Evolutionary conservation across 1,140 invertebrate species (phyloP).

Genomic region (Riptortus pedestris): DNA sequence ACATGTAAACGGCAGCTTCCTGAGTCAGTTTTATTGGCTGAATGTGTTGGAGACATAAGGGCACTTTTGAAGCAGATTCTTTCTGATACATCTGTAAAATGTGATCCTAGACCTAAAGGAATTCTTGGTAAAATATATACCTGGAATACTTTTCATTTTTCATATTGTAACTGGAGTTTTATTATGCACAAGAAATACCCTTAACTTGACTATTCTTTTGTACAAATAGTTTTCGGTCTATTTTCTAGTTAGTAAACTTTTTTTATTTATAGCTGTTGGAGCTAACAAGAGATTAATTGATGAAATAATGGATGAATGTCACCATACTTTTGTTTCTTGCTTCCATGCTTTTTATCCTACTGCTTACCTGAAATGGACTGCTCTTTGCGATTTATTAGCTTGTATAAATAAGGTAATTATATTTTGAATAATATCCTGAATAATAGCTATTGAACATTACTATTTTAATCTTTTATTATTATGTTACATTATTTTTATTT

Average conservation of each 20-base stretch:
- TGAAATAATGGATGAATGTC: slow-evolving; percentile 74
- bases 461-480: background rate
- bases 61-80: slow-evolving; percentile 73
- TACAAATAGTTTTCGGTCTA: no score
- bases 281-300: slow-evolving; percentile 30
- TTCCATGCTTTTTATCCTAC: slow-evolving; percentile 96
- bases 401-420: slow-evolving; percentile 63
- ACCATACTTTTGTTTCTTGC: slow-evolving; percentile 79
- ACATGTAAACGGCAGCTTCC: slow-evolving; percentile 42
- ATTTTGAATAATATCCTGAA: background rate
- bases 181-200: no score
- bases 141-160: no score
- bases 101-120: slow-evolving; percentile 20
- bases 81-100: slow-evolving; percentile 45
- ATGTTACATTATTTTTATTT: background rate
- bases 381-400: slow-evolving; percentile 72
- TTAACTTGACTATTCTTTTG: no score
- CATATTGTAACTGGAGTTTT: no score
- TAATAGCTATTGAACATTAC: background rate
- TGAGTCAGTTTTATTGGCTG: slow-evolving; percentile 65
- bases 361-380: slow-evolving; percentile 82
- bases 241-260: no score
- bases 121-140: slow-evolving; percentile 18
- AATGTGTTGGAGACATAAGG: slow-evolving; percentile 76
- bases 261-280: slow-evolving; percentile 20